Base-by-base conservation (phyloP, 1,140 invertebrate genomes). In the Contarinia nasturtii region DNA sequence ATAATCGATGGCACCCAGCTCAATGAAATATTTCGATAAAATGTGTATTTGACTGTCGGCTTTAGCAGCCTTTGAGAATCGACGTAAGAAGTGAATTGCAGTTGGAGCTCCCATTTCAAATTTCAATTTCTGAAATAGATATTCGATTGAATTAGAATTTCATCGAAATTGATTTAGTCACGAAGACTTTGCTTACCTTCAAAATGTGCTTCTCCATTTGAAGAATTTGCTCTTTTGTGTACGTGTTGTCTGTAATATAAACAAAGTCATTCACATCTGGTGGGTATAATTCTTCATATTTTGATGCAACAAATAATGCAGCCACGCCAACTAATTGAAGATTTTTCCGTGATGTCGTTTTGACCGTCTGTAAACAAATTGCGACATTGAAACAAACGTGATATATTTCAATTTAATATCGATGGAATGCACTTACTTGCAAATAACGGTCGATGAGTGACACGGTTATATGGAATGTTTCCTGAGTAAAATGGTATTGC, bases 271-370 rank as follows among this genome's bases (percentile, higher is more conserved):
- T 67, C 22, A 95, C 74, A 47, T 88, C 83, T 2, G 92, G 90
- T 5, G 82, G 73, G 55, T 84, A 89, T 58, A 94, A 86, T 69
- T 98, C 94, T 67, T 97, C 93, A 58, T 92, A 97, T 64, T 97
- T 98, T 53, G 81, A 79, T 11, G 93, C 90, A 49, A 97, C 79
- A 53, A 91, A 82, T 74, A 97, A 78, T 0, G 87, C 80, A 2
- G 90, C 80, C 1, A 91, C 80, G 1, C 93, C 94, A 36, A 95
- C 86, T 40, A 97, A 67, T 63, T 97, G 93, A 33, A 97, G 67
- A 69, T 51, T 75, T 65, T 52, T 86, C 71, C 48, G 70, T 57
- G 54, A 66, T 51, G 62, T 70, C 59, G 52, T 57, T 51, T 74
- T 76, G 51, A 52, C 18, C 60, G 50, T 12, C 36, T 38, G 15